These are phyloP conservation scores for Hiodon alosoides DNA, from an alignment of 2,113 vertebrate genomes.

Conservation along the genomic window DNA sequence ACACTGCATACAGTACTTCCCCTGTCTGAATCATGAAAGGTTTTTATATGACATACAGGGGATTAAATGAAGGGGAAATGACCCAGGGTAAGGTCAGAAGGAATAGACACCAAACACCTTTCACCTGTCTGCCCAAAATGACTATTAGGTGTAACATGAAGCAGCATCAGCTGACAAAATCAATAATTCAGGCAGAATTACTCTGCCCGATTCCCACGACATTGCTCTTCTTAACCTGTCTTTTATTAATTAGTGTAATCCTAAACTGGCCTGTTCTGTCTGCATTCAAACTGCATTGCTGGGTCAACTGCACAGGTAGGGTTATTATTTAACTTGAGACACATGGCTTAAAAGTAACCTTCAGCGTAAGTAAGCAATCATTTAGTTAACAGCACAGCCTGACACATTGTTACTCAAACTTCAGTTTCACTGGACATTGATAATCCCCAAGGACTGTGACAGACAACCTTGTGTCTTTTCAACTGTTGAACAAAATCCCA, in stretches of 20 bases:
- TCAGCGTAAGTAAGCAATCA: slow-evolving; percentile 7
- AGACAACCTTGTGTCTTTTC: background rate
- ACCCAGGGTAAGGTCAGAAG: background rate
- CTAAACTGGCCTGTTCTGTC: slow-evolving; percentile 16
- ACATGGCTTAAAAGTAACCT: background rate
- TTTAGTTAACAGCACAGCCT: slow-evolving; percentile 2
- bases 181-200: slow-evolving; percentile 20
- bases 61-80: background rate
- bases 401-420: background rate
- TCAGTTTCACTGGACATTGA: background rate
- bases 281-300: background rate
- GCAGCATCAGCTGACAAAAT: background rate
- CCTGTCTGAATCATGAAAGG: background rate
- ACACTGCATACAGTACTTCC: background rate
- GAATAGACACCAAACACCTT: background rate
- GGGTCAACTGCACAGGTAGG: background rate
- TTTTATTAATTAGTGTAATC: slow-evolving; percentile 23
- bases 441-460: background rate
- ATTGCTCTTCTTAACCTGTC: slow-evolving; percentile 19
- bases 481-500: too few relatives aligned
- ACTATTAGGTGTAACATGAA: slow-evolving; percentile 1
- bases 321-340: slow-evolving; percentile 2
- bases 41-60: background rate
- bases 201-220: background rate
- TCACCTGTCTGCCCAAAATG: background rate